phyloP scores from a whole-genome alignment of 1,140 invertebrate species.

The Bombus pascuorum region DNA sequence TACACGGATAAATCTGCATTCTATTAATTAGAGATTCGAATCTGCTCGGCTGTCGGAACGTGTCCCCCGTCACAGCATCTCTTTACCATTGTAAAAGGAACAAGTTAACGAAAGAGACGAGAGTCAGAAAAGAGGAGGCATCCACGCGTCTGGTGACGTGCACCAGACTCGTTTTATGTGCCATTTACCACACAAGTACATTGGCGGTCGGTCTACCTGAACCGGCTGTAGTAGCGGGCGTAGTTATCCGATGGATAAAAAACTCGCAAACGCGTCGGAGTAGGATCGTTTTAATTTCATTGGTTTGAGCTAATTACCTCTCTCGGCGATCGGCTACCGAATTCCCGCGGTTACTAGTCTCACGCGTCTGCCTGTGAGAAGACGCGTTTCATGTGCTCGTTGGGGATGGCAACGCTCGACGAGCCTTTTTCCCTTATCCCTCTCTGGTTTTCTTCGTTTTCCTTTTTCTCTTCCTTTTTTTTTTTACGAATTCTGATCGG shows the following conservation, averaged over 20 bases:
- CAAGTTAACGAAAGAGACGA: not conserved
- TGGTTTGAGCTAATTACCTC: constrained; percentile 19
- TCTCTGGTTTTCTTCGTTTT: not conserved
- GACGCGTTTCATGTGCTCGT: not conserved
- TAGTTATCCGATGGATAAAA: not conserved
- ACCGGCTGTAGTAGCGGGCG: not conserved
- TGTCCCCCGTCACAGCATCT: not conserved
- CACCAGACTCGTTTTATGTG: not conserved
- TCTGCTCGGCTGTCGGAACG: not conserved
- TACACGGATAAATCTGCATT: constrained; percentile 44
- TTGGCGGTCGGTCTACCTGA: not conserved
- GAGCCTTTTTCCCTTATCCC: not conserved
- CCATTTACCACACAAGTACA: not conserved
- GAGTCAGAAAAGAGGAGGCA: no score
- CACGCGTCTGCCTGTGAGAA: not conserved
- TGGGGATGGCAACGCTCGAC: no score
- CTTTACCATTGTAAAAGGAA: not conserved
- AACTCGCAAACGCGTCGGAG: not conserved
- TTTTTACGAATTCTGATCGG: not conserved
- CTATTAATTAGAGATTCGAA: constrained; percentile 28
- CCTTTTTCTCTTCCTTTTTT: no score
- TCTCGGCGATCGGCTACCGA: not conserved
- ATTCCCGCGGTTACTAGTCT: constrained; percentile 11
- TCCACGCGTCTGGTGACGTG: not conserved
- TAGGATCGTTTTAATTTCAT: constrained; percentile 33